phyloP scores from a whole-genome alignment of 2,888 invertebrate genomes.

The Cephalotes varians region DNA sequence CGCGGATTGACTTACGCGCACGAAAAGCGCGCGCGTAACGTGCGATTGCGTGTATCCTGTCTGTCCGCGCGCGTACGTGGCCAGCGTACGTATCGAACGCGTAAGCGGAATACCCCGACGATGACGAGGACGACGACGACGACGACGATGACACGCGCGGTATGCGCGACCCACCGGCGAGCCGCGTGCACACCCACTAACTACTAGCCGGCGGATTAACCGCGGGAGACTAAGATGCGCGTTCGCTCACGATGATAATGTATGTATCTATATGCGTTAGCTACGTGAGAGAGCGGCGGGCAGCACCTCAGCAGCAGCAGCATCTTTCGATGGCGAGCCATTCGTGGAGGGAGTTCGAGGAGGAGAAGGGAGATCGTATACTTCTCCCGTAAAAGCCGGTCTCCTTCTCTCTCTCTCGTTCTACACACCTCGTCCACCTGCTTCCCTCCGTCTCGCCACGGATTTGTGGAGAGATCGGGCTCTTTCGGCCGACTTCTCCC shows the following conservation, averaged over 20 bases:
- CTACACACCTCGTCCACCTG: background rate
- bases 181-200: constrained; percentile 80
- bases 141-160: constrained; percentile 60
- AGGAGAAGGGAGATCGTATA: constrained; percentile 27
- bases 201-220: constrained; percentile 76
- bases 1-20: background rate
- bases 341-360: constrained; percentile 20
- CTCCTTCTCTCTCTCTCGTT: constrained; percentile 24
- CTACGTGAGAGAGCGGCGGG: constrained; percentile 78
- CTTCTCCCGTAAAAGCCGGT: constrained; percentile 23
- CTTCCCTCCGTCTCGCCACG: constrained; percentile 5
- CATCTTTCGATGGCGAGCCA: constrained; percentile 63
- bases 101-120: constrained; percentile 28
- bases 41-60: constrained; percentile 57
- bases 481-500: constrained; percentile 38
- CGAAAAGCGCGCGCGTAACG: constrained; percentile 57
- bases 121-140: constrained; percentile 24
- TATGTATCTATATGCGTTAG: constrained; percentile 80
- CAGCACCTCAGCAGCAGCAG: constrained; percentile 67
- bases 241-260: constrained; percentile 78
- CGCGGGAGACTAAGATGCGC: constrained; percentile 75
- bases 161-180: constrained; percentile 73
- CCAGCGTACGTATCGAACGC: constrained; percentile 8
- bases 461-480: constrained; percentile 35
- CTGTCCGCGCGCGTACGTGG: background rate